Base-by-base conservation (phyloP, 2,113 vertebrate genomes). In the Triplophysa dalaica region DNA sequence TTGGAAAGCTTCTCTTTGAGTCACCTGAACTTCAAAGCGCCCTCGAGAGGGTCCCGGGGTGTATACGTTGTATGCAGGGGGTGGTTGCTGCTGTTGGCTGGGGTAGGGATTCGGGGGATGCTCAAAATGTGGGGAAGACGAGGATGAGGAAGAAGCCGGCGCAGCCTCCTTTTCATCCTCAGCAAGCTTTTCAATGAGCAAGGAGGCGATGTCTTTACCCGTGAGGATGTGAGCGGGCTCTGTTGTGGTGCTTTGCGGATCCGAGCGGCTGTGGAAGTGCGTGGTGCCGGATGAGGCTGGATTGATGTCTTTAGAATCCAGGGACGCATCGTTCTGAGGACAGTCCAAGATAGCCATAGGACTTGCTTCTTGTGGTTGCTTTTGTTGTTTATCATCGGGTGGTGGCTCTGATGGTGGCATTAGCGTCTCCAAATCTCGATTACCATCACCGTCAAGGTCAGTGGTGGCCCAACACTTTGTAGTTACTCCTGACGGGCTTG, bases 181-280 rank as follows among this genome's bases (percentile, higher is more conserved):
- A 17, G 70, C 85, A 70, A 87, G 83, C 75, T 83, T 87, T 43
- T 87, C 84, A 29, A 87, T 87, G 33, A 87, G 60, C 22, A 87
- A 67, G 1, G 85, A 87, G 60, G 86, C 86, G n/a, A 87, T 87
- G 26, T 88, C 85, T 75, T 87, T 88, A 19, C 85, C 87, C 1
- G 81, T 82, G 70, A 87, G 52, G 19, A 70, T 19, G 63, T 66
- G 83, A 60, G 16, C 64, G 5, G 43, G 77, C 52, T 85, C 81
- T 1, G 65, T 45, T 19, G 45, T 66, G 24, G 73, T 70, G 60
- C 14, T 84, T 69, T 90, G 90, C 1, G 90, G 91, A 45, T 94
- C 92, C 0, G 93, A 93, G 29, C 76, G 90, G 50, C 92, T 92
- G 14, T 87, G 87, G 62, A 89, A 87, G 68, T 92, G 92, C 13